Base-by-base conservation (phyloP, 2,888 invertebrate species). In the Neria commutata region DNA sequence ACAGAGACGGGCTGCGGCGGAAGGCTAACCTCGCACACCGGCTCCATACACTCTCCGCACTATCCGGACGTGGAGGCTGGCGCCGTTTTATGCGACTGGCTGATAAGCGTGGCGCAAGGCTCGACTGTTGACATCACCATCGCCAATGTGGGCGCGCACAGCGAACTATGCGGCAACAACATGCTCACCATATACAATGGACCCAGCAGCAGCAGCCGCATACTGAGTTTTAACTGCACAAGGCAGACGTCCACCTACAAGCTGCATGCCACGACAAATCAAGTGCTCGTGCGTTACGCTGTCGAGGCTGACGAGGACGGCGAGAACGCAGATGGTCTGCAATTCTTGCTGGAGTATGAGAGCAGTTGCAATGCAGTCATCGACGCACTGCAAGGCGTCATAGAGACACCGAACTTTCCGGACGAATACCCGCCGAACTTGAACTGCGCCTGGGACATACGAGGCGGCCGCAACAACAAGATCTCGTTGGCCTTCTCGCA, bases 321-420 rank as follows among this genome's bases (percentile, higher is more conserved):
- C 6, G 56, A 64, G 3, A 33, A 63, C 1, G 56, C 62, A 0
- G 59, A 67, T 1, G 70, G 65, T n/a, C 56, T 67, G 10, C 59
- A 63, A 23, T 80, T 80, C 51, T 63, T 75, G 16, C 46, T 81
- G 1, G 67, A 73, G 24, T 81, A 81, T 42, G 24, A 54, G 0
- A 72, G 71, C 1, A 71, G 76, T 29, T 81, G 81, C 52, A 60
- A 55, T 0, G 64, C 62, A 6, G 59, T 52, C 1, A 51, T 78
- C n/a, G 59, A 69, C 0, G 57, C 62, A 14, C 29, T 72, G 42
- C 83, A 85, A 64, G 94, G 94, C n/a, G 87, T 90, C 11, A 91
- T 97, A 61, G 95, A 95, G 79, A 92, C 94, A 64, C 94, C 94
- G 0, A 92, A 92, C 74, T 95, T 89, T 75, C 95, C 95, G 0